Percentiles rank a stretch among this genome's conserved stretches.
These are phyloP conservation scores for Plutomurus gul DNA, from an alignment of 1,140 invertebrate genomes.

Conservation along the genomic window DNA sequence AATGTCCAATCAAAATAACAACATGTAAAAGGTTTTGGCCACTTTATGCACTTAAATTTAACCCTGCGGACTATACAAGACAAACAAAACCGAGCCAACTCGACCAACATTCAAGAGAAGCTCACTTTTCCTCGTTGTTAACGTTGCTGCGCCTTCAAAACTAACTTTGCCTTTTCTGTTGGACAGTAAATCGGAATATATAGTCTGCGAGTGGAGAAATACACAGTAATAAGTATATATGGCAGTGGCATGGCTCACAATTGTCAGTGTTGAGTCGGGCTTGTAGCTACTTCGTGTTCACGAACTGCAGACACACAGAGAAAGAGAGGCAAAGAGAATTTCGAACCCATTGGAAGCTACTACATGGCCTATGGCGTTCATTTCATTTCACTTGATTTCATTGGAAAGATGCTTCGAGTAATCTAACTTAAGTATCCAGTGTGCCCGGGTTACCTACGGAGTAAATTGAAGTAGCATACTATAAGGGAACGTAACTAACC, in stretches of 20 bases:
- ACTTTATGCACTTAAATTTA: background rate
- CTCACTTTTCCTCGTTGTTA: no score
- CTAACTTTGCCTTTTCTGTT: background rate
- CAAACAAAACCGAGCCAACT: background rate
- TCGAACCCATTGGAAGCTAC: background rate
- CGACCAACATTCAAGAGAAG: no score
- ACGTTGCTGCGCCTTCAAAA: no score
- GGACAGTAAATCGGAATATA: background rate
- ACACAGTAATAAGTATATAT: background rate
- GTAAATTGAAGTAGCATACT: background rate
- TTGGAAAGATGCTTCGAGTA: conserved; percentile 15
- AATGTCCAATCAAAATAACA: conserved; percentile 16
- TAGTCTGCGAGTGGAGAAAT: background rate
- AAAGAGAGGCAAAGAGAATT: background rate
- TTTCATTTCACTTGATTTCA: conserved; percentile 25
- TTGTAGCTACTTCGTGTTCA: no score
- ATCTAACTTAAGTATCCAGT: conserved; percentile 14
- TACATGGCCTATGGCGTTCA: background rate
- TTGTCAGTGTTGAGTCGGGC: background rate
- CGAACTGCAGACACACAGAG: no score
- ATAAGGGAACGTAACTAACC: background rate
- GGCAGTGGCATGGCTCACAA: background rate
- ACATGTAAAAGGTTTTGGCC: background rate
- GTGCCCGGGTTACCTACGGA: background rate
- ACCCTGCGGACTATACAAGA: background rate